Conservation (phyloP, 1,140 invertebrate species). For the Lysiphlebus fabarum region DNA sequence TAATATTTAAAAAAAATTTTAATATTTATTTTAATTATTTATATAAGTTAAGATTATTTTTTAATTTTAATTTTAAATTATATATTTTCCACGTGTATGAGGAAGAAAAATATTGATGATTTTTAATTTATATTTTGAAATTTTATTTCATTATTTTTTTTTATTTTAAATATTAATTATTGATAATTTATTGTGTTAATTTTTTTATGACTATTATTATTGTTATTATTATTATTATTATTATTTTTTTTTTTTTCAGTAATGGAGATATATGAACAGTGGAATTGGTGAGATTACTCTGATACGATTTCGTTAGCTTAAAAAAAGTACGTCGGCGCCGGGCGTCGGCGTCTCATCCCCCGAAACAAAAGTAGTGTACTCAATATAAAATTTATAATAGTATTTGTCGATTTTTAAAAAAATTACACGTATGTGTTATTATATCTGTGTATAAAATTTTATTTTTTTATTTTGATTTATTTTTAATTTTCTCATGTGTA, state of each 20-base stretch:
- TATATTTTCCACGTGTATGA: too few species aligned
- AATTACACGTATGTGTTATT: conserved; percentile 42
- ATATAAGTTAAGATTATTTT: too few species aligned
- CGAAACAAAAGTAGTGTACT: conserved; percentile 43
- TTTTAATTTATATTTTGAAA: too few species aligned
- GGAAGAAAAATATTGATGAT: too few species aligned
- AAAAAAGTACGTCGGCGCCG: conserved; percentile 50
- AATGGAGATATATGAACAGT: conserved; percentile 38
- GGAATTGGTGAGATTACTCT: conserved; percentile 51
- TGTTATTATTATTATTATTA: too few species aligned
- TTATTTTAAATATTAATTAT: not conserved
- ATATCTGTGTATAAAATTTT: conserved; percentile 16
- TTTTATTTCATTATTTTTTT: too few species aligned
- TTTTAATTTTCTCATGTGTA: too few species aligned
- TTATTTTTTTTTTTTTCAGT: conserved; percentile 31
- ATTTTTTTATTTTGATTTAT: conserved; percentile 2
- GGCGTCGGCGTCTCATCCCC: conserved; percentile 44
- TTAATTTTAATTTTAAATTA: too few species aligned
- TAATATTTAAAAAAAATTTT: too few species aligned
- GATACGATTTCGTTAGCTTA: conserved; percentile 44
- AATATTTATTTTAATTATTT: too few species aligned
- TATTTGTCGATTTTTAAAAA: conserved; percentile 55
- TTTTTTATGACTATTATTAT: not conserved
- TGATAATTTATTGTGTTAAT: not conserved
- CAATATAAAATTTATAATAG: conserved; percentile 55